Evolutionary conservation across 2,113 vertebrate genomes (phyloP).

Genomic region (Cynoglossus semilaevis): DNA sequence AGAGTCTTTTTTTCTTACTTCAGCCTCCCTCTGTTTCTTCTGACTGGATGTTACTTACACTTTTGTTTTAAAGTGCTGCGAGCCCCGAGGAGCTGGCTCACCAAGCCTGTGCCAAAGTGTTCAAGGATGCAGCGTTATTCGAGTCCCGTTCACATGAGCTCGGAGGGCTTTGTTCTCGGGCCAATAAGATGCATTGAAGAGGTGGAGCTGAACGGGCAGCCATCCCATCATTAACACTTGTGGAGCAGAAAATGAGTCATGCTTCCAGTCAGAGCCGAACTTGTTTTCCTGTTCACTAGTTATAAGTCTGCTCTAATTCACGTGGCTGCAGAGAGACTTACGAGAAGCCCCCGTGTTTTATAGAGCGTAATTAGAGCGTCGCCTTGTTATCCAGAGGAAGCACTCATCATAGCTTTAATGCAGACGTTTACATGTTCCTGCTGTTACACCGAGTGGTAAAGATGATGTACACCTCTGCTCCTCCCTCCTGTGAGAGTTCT

Average conservation of each 20-base stretch:
- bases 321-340: conserved; percentile 52
- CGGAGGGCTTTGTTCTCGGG: conserved; percentile 66
- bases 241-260: conserved; percentile 68
- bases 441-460: conserved; percentile 28
- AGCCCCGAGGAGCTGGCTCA: conserved; percentile 68
- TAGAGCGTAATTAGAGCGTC: conserved; percentile 59
- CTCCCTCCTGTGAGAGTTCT: conserved; percentile 10
- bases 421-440: conserved; percentile 40
- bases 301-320: conserved; percentile 51
- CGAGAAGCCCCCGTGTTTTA: conserved; percentile 67
- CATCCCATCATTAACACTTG: conserved; percentile 65
- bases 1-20: conserved; percentile 47
- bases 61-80: conserved; percentile 65
- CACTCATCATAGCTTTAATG: conserved; percentile 34
- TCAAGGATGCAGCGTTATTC: conserved; percentile 60
- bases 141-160: conserved; percentile 46
- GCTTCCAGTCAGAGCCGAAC: conserved; percentile 63
- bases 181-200: conserved; percentile 62
- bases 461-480: conserved; percentile 19
- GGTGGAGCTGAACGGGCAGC: conserved; percentile 43
- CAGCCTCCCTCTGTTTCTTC: conserved; percentile 40
- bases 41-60: conserved; percentile 49
- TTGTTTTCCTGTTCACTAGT: conserved; percentile 53
- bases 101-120: conserved; percentile 56
- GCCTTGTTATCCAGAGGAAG: conserved; percentile 55